These are phyloP conservation scores for Drosophila biarmipes DNA, from an alignment of 1,140 invertebrate genomes.

Conservation along the genomic window DNA sequence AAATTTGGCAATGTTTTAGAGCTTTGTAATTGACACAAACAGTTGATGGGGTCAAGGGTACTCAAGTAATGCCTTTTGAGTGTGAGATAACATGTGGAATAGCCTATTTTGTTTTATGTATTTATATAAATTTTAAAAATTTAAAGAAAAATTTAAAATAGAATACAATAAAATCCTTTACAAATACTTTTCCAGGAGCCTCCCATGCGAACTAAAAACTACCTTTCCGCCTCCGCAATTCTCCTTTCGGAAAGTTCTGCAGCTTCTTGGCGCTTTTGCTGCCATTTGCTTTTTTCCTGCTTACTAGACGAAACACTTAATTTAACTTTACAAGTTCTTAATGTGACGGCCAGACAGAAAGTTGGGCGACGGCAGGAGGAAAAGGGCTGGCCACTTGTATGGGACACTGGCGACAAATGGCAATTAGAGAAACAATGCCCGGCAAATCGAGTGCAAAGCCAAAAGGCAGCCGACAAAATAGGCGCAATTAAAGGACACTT, in stretches of 20 bases:
- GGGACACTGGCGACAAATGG: conserved; percentile 58
- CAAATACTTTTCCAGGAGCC: no score
- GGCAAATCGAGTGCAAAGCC: conserved; percentile 24
- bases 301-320: conserved; percentile 79
- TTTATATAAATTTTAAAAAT: no score
- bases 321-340: conserved; percentile 82
- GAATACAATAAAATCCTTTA: no score
- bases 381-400: conserved; percentile 21
- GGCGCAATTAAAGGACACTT: conserved; percentile 63
- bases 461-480: conserved; percentile 34
- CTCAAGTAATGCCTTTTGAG: no score
- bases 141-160: no score
- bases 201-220: conserved; percentile 21
- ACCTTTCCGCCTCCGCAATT: conserved; percentile 29
- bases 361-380: conserved; percentile 8
- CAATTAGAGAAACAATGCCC: conserved; percentile 77
- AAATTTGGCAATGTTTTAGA: conserved; percentile 2
- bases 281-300: conserved; percentile 64
- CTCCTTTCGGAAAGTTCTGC: conserved; percentile 53
- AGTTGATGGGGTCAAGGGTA: no score
- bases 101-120: no score
- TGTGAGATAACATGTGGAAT: no score
- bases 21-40: neutral
- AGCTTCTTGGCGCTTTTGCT: conserved; percentile 53
- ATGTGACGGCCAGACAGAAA: conserved; percentile 73